Conservation (phyloP, 2,888 invertebrate species). For the Frankliniella fusca region DNA sequence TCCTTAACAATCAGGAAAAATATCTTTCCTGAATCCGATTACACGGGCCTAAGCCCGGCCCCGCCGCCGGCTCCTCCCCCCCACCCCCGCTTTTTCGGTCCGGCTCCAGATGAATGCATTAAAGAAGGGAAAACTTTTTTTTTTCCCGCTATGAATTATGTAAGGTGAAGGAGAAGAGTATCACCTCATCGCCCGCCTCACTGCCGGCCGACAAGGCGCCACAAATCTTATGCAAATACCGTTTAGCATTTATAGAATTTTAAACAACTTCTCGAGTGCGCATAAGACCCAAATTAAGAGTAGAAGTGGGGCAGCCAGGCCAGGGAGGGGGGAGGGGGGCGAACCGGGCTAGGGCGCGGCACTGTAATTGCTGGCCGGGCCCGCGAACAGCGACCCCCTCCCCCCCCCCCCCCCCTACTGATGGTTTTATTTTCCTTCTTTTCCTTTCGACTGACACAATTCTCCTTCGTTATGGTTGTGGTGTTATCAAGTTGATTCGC, state of each 20-base stretch:
- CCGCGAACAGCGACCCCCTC: not conserved
- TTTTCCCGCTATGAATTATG: slow-evolving; percentile 22
- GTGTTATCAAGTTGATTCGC: slow-evolving; percentile 2
- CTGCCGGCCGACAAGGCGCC: slow-evolving; percentile 13
- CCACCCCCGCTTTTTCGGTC: no score
- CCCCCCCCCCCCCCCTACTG: not conserved
- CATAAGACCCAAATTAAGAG: slow-evolving; percentile 17
- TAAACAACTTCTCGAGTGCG: slow-evolving; percentile 24
- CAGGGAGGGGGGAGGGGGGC: not conserved
- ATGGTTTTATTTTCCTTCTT: not conserved
- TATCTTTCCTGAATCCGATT: slow-evolving; percentile 14
- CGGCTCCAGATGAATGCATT: slow-evolving; percentile 11
- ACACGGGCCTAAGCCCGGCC: not conserved
- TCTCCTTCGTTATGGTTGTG: not conserved
- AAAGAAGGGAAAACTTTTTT: slow-evolving; percentile 3
- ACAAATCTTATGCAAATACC: slow-evolving; percentile 23
- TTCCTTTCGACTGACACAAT: not conserved
- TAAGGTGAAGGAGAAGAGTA: slow-evolving; percentile 14
- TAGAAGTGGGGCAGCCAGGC: not conserved
- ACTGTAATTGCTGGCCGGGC: slow-evolving; percentile 19
- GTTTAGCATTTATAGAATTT: slow-evolving; percentile 25
- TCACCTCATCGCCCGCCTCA: slow-evolving; percentile 18
- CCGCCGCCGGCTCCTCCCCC: not conserved
- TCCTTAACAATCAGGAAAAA: slow-evolving; percentile 5
- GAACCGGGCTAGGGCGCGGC: not conserved